Conservation (phyloP, 2,797 vertebrate species). For the Pitangus sulphuratus region DNA sequence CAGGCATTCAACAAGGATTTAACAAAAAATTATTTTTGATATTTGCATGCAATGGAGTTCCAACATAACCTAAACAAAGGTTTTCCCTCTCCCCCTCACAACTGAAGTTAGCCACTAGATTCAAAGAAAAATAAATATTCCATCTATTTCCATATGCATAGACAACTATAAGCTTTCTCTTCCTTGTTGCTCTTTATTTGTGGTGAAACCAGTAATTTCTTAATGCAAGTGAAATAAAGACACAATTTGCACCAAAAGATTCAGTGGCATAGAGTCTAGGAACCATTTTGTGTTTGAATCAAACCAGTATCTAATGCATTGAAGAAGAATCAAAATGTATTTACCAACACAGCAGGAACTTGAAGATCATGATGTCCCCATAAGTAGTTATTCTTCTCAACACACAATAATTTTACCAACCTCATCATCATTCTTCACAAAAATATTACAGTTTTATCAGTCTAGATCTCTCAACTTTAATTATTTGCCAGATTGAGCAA, state of each 20-base stretch:
- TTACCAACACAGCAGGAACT: neutral
- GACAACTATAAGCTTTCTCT: neutral
- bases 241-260: neutral
- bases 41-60: neutral
- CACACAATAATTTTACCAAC: neutral
- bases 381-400: neutral
- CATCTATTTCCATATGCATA: neutral
- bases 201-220: neutral
- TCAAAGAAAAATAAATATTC: neutral
- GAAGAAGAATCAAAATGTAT: neutral
- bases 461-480: neutral
- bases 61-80: neutral
- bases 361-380: rapidly evolving
- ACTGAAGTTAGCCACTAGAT: neutral
- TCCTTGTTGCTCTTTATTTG: neutral
- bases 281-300: neutral
- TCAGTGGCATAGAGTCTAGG: neutral
- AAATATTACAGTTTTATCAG: neutral
- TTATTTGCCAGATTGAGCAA: neutral
- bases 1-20: neutral
- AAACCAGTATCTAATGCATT: neutral
- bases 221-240: neutral
- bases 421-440: neutral
- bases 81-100: neutral
- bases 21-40: neutral